Evolutionary conservation across 2,113 vertebrate species (phyloP).

Genomic region (Calidris pygmaea): DNA sequence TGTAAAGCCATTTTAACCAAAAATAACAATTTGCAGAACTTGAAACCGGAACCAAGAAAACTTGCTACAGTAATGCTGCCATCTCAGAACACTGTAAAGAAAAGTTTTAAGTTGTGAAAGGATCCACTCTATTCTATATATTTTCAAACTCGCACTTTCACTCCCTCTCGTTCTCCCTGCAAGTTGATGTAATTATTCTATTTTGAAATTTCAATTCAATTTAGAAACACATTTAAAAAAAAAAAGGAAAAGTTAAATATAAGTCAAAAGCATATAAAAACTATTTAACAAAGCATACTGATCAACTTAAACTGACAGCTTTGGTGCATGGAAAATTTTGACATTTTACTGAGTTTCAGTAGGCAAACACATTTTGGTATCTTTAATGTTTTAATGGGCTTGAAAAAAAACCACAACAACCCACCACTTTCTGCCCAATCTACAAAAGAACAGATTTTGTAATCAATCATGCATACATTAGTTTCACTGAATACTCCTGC

Average conservation of each 20-base stretch:
- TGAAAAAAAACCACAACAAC: background rate
- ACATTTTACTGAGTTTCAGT: background rate
- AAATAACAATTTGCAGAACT: background rate
- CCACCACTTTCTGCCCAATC: background rate
- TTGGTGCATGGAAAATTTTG: background rate
- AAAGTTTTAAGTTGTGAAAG: background rate
- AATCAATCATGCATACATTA: background rate
- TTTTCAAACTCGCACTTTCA: background rate
- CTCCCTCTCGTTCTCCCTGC: rapidly evolving
- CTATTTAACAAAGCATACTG: background rate
- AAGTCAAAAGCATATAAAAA: background rate
- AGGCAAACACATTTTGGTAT: background rate
- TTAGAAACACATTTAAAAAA: background rate
- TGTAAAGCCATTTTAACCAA: background rate
- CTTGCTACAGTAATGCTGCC: background rate
- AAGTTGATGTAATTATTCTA: background rate
- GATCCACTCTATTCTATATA: background rate
- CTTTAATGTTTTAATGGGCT: background rate
- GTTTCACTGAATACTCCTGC: background rate
- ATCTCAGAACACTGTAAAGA: background rate
- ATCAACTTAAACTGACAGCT: background rate
- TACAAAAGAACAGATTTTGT: background rate
- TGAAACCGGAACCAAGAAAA: background rate
- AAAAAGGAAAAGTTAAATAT: background rate
- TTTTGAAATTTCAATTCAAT: background rate